Evolutionary conservation across 2,113 vertebrate species (phyloP), one percentile per base, ranked within the genome.

Genomic region (Carassius gibelio): DNA sequence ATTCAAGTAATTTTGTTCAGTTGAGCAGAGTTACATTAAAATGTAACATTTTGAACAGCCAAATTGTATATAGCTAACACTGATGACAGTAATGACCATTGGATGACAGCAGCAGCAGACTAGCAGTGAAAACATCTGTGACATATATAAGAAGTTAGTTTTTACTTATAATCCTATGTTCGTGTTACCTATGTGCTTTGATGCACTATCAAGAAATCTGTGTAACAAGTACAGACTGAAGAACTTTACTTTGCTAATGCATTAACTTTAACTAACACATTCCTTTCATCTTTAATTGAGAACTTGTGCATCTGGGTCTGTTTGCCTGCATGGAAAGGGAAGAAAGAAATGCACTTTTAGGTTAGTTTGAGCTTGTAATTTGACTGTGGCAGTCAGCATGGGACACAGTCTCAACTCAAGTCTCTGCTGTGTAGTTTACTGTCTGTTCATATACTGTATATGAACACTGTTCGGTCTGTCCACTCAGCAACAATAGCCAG

Each of bases 401-500:
- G 68, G 68, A 71, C 36, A 71, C 34, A 71, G 17, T 71, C 30
- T 69, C 17, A 3, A 1, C 36, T 38, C 15, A 38, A 69, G 34
- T 34, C 38, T 69, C 34, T 69, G 71, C 21, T 0, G 21, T 72
- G 19, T 21, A 74, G 38, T 23, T 48, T 3, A 64, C 17, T 45
- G 5, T 57, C 57, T 34, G 2, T 55, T 13, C 3, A 1, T 55
- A 7, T 55, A 19, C 13, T 9, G 5, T 15, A 23, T 81, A 21
- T 21, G 68, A 13, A 74, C 11, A 1, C 55, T 38, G 11, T 75
- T 17, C 5, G 5, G 48, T 52, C n/a, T 76, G 74, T 52, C 48
- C 48, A 26, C 74, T 76, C 45, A 55, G 48, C 4, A 76, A 76
- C 50, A 76, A 55, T 75, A 64, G 71, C 17, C 45, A n/a, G 9